Evolutionary conservation across 2,797 vertebrate genomes (phyloP), one percentile per base, ranked within the genome.

Genomic region (Kryptopterus vitreolus): DNA sequence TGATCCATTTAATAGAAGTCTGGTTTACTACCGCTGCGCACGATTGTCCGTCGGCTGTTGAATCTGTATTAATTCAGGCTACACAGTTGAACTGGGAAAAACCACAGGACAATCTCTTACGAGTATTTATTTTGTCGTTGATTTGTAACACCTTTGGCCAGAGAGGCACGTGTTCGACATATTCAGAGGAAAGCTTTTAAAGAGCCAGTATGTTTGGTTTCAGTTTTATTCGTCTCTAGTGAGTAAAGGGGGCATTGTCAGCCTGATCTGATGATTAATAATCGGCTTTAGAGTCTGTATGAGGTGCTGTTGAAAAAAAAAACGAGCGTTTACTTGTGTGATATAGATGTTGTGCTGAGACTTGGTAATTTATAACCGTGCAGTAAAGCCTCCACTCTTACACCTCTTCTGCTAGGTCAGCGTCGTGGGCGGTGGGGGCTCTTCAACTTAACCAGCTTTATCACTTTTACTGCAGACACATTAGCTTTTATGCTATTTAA

Each of bases 311-410:
- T 74, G 26, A 70, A 26, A 59, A 48, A 70, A 26, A 59, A 48
- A 59, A 3, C 9, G 48, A 26, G 24, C 55, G 66, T 70, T 43
- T 52, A 55, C 29, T 52, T n/a, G 58, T 55, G 58, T 20, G 48
- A 46, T 59, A 33, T 9, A 62, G 16, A 53, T 29, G n/a, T 75
- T 33, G 81, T 81, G 78, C 82, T 72, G 82, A 84, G 87, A 86
- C 85, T 81, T 84, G 81, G 81, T 58, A 82, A 86, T 69, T 72
- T 74, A 58, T 81, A 61, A 31, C 82, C 11, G 80, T 83, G 86
- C 86, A 77, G 82, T 68, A 82, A 81, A 55, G 77, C 66, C 46
- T 78, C 61, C 24, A n/a, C 48, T 46, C 71, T 75, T 84, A 79
- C 76, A 76, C 85, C 46, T 68, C 82, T 76, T 70, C 81, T 84